Evolutionary conservation across 2,113 vertebrate genomes (phyloP).

Genomic region (Pavo muticus): DNA sequence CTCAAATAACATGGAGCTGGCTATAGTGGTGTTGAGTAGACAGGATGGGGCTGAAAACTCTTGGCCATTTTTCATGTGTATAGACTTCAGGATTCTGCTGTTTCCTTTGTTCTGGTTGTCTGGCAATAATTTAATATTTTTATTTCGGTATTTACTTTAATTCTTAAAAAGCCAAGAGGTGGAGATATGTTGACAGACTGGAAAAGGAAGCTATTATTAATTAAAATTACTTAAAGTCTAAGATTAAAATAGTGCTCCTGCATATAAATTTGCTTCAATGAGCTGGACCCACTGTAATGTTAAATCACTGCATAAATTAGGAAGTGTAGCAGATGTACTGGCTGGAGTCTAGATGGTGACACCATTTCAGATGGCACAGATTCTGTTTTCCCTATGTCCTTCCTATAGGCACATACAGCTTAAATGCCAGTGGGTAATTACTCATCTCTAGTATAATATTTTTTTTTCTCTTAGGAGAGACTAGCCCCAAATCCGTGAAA

Average conservation of each 20-base stretch:
- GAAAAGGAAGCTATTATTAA: conserved; percentile 73
- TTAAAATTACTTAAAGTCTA: conserved; percentile 75
- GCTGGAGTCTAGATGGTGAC: neutral
- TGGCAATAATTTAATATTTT: conserved; percentile 75
- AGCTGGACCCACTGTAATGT: conserved; percentile 35
- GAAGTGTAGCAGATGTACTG: neutral
- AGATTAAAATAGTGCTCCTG: conserved; percentile 72
- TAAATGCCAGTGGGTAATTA: neutral
- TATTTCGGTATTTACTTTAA: conserved; percentile 78
- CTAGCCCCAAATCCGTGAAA: neutral
- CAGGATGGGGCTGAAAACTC: neutral
- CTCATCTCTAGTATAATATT: neutral
- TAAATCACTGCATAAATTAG: conserved; percentile 29
- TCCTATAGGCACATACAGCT: neutral
- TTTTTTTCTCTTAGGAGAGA: neutral
- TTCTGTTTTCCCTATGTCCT: neutral
- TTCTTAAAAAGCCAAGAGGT: conserved; percentile 75
- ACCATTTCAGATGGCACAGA: neutral
- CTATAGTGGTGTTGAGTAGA: neutral
- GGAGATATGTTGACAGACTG: conserved; percentile 67
- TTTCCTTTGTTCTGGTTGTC: conserved; percentile 68
- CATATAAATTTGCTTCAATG: conserved; percentile 72
- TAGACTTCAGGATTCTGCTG: conserved; percentile 53
- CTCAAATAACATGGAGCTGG: neutral
- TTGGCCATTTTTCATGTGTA: conserved; percentile 28